Conservation (phyloP, 2,797 vertebrate species). For the Falco novaeseelandiae region DNA sequence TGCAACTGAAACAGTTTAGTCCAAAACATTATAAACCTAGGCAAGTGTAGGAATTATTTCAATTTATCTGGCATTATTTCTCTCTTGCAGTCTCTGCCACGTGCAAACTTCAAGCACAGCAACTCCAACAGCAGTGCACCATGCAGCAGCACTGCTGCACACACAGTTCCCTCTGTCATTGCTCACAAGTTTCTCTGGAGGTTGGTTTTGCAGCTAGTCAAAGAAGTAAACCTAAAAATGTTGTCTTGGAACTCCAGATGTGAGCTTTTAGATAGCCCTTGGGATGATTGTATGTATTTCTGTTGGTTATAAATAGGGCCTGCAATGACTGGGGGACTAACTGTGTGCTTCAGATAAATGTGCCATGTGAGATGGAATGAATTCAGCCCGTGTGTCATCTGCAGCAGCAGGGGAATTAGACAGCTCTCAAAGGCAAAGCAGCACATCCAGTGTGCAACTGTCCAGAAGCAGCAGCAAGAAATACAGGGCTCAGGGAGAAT, state of each 20-base stretch:
- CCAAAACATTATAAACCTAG: not conserved
- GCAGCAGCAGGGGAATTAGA: not conserved
- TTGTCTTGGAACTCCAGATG: not conserved
- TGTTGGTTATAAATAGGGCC: not conserved
- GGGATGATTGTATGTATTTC: not conserved
- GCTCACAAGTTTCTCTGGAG: not conserved
- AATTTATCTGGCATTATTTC: not conserved
- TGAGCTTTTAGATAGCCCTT: not conserved
- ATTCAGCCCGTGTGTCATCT: not conserved
- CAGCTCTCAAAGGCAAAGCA: not conserved
- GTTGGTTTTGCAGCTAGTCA: not conserved
- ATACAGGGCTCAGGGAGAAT: not conserved
- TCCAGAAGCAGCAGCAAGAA: not conserved
- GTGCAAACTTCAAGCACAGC: not conserved
- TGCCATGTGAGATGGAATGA: rapidly evolving
- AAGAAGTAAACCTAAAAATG: not conserved
- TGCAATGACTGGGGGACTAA: not conserved
- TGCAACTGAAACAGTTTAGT: not conserved
- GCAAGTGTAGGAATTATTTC: not conserved
- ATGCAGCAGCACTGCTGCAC: not conserved
- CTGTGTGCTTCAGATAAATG: not conserved
- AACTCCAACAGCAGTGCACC: not conserved
- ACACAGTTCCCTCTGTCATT: not conserved
- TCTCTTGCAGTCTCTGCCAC: not conserved
- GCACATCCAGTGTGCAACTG: rapidly evolving